These are phyloP conservation scores for Fistularia commersonii DNA, from an alignment of 2,797 vertebrate genomes.

Conservation along the genomic window DNA sequence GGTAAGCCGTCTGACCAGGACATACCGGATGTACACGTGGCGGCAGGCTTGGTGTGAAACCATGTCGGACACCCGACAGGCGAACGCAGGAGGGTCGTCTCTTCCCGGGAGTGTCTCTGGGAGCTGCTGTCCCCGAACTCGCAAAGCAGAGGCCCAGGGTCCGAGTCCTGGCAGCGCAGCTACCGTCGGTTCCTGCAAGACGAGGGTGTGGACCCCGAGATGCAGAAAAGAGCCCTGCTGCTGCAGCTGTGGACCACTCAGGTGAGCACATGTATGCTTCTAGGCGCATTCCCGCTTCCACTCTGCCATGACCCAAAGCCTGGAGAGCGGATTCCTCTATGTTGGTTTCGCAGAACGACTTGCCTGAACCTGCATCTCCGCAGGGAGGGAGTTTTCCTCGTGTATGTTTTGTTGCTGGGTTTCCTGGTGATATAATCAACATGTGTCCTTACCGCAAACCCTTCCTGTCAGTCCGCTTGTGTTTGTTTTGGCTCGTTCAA, in stretches of 20 bases:
- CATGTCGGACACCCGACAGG: slow-evolving; percentile 35
- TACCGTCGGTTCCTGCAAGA: slow-evolving; percentile 68
- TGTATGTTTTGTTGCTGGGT: slow-evolving; percentile 1
- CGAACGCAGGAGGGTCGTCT: slow-evolving; percentile 56
- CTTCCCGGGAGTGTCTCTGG: slow-evolving; percentile 70
- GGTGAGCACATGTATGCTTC: slow-evolving; percentile 54
- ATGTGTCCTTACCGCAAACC: no score
- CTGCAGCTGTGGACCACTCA: slow-evolving; percentile 85
- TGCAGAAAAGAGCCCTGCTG: slow-evolving; percentile 75
- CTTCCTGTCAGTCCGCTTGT: no score
- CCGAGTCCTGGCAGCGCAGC: slow-evolving; percentile 73
- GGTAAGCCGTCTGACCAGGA: slow-evolving; percentile 51
- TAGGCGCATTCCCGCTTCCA: not conserved
- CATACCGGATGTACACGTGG: no score
- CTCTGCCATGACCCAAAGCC: slow-evolving; percentile 5
- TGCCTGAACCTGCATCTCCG: slow-evolving; percentile 39
- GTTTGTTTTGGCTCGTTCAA: no score
- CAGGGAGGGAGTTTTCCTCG: not conserved
- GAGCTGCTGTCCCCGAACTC: slow-evolving; percentile 55
- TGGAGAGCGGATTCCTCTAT: slow-evolving; percentile 14
- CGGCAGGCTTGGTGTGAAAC: not conserved
- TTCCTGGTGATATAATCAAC: no score
- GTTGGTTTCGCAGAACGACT: slow-evolving; percentile 13
- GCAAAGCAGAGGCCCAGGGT: slow-evolving; percentile 20
- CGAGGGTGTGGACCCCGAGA: slow-evolving; percentile 66